Conservation (phyloP, 2,888 invertebrate species). For the Serrognathus titanus region DNA sequence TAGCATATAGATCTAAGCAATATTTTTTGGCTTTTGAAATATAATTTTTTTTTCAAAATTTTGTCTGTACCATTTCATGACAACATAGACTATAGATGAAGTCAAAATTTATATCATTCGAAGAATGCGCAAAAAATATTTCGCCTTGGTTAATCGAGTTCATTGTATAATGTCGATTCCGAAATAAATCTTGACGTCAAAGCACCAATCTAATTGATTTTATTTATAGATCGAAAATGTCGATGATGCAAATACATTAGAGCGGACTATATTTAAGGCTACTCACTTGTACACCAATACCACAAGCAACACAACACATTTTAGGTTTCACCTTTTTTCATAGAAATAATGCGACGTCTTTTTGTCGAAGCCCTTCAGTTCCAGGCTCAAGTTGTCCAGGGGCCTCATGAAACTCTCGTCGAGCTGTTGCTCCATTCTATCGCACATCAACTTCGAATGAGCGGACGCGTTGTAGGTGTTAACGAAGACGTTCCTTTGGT, state of each 20-base stretch:
- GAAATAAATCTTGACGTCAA: too few relatives aligned
- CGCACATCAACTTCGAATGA: slow-evolving; percentile 49
- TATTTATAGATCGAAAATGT: slow-evolving; percentile 23
- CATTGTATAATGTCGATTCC: too few relatives aligned
- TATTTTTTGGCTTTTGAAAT: too few relatives aligned
- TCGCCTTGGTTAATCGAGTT: too few relatives aligned
- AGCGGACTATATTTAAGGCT: slow-evolving; percentile 10
- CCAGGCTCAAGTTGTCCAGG: slow-evolving; percentile 59
- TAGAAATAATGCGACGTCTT: slow-evolving; percentile 58
- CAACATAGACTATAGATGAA: too few relatives aligned
- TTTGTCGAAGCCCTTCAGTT: slow-evolving; percentile 62
- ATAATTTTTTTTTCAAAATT: too few relatives aligned
- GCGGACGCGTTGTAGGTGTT: slow-evolving; percentile 27
- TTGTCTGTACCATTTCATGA: too few relatives aligned
- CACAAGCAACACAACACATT: slow-evolving; percentile 20
- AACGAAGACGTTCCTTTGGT: slow-evolving; percentile 32
- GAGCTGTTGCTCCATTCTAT: slow-evolving; percentile 46
- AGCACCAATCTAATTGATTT: background rate
- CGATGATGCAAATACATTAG: slow-evolving; percentile 10
- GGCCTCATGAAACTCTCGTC: slow-evolving; percentile 59
- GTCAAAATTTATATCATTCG: too few relatives aligned
- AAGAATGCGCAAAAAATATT: too few relatives aligned
- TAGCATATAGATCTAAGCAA: too few relatives aligned
- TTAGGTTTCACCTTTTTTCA: slow-evolving; percentile 61
- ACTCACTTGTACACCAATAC: slow-evolving; percentile 26